Evolutionary conservation across 2,888 invertebrate species (phyloP).

Genomic region (Machimus atricapillus): DNA sequence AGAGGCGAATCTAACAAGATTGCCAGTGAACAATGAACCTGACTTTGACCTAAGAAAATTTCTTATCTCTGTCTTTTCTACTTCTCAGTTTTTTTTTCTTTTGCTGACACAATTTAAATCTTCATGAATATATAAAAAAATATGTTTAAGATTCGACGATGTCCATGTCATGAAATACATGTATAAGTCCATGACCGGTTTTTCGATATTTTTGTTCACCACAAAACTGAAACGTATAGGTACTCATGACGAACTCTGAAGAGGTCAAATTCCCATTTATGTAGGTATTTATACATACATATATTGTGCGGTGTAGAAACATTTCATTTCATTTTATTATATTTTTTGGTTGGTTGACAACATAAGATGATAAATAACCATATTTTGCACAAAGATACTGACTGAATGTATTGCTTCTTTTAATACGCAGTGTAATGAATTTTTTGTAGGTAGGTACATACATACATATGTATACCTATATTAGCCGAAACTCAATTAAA

Average conservation of each 20-base stretch:
- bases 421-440: background rate
- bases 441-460: background rate
- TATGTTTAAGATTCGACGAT: background rate
- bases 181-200: background rate
- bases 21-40: background rate
- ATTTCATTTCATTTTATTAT: background rate
- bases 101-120: background rate
- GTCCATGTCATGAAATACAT: background rate
- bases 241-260: background rate
- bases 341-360: background rate
- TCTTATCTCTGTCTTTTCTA: background rate
- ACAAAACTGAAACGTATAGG: background rate
- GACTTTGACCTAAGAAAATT: background rate
- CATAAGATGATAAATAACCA: background rate
- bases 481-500: background rate
- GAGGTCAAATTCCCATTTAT: background rate
- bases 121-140: background rate
- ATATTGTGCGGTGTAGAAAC: background rate
- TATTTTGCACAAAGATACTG: background rate
- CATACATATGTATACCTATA: too few species aligned
- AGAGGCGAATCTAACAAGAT: background rate
- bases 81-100: background rate
- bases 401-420: background rate
- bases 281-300: background rate
- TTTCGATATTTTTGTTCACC: background rate